These are phyloP conservation scores for Andrena marginata DNA, from an alignment of 2,888 invertebrate genomes.

Conservation along the genomic window DNA sequence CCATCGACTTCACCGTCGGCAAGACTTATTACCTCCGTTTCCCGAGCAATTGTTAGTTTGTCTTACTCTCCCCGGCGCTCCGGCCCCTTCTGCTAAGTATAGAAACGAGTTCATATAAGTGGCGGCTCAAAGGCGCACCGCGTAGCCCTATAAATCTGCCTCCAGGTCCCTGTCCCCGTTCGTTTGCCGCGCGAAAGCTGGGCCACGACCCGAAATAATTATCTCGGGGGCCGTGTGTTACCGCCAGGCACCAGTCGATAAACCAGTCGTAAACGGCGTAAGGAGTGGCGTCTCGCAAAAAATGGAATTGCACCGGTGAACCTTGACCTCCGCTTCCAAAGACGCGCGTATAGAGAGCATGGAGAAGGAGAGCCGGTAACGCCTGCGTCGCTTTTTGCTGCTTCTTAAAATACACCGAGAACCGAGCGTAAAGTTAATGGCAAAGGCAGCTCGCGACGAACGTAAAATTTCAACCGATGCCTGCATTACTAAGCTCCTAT, in stretches of 20 bases:
- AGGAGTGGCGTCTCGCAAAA: constrained; percentile 10
- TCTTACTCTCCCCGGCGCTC: constrained; percentile 35
- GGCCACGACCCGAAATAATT: constrained; percentile 33
- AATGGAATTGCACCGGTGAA: constrained; percentile 44
- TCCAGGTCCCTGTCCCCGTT: constrained; percentile 50
- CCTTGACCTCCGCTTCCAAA: constrained; percentile 47
- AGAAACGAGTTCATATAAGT: constrained; percentile 72
- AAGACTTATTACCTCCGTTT: constrained; percentile 12
- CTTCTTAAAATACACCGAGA: constrained; percentile 49
- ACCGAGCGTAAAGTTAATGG: constrained; percentile 17
- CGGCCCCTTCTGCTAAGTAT: constrained; percentile 63
- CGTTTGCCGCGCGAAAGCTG: neutral
- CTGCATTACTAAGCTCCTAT: neutral
- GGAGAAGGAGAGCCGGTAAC: neutral
- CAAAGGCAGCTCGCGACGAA: neutral
- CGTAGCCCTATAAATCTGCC: constrained; percentile 45
- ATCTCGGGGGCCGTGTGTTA: neutral
- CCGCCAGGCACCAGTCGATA: constrained; percentile 21
- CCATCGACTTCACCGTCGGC: neutral
- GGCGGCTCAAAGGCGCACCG: constrained; percentile 41
- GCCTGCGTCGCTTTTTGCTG: constrained; percentile 5
- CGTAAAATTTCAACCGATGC: neutral
- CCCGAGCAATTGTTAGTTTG: constrained; percentile 53
- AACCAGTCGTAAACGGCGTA: constrained; percentile 38
- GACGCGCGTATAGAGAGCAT: neutral